Evolutionary conservation across 2,888 invertebrate genomes (phyloP).

Genomic region (Macropis europaea): DNA sequence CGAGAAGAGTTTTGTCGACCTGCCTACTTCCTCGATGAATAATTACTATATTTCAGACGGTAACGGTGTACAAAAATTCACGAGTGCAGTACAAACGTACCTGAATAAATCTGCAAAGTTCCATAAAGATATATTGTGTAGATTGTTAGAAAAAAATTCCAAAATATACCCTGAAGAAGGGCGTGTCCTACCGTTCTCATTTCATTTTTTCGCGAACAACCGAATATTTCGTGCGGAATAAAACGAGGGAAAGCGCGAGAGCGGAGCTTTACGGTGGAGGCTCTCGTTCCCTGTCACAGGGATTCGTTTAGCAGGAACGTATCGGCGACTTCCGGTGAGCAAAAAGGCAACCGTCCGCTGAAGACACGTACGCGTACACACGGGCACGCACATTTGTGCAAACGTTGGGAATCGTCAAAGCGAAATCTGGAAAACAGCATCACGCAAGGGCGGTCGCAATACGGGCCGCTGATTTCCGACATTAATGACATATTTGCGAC

Average conservation of each 20-base stretch:
- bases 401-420: slow-evolving; percentile 35
- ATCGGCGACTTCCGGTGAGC: slow-evolving; percentile 66
- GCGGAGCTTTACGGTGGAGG: slow-evolving; percentile 8
- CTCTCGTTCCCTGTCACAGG: slow-evolving; percentile 28
- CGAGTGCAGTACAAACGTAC: too few species aligned
- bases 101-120: too few species aligned
- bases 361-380: slow-evolving; percentile 36
- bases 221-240: too few species aligned
- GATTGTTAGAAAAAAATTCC: too few species aligned
- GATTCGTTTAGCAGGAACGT: slow-evolving; percentile 63
- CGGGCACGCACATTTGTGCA: neutral
- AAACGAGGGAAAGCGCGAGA: neutral
- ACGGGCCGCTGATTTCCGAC: slow-evolving; percentile 72
- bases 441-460: slow-evolving; percentile 66
- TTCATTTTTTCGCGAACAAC: too few species aligned
- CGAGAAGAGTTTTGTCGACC: too few species aligned
- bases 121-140: too few species aligned
- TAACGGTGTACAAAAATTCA: too few species aligned
- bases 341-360: slow-evolving; percentile 54
- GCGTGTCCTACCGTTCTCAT: too few species aligned
- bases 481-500: slow-evolving; percentile 74
- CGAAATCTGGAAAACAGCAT: slow-evolving; percentile 68
- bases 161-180: too few species aligned
- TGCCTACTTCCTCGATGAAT: too few species aligned
- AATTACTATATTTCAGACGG: too few species aligned